Base-by-base conservation (phyloP, 1,140 invertebrate genomes). In the Heliconius himera region DNA sequence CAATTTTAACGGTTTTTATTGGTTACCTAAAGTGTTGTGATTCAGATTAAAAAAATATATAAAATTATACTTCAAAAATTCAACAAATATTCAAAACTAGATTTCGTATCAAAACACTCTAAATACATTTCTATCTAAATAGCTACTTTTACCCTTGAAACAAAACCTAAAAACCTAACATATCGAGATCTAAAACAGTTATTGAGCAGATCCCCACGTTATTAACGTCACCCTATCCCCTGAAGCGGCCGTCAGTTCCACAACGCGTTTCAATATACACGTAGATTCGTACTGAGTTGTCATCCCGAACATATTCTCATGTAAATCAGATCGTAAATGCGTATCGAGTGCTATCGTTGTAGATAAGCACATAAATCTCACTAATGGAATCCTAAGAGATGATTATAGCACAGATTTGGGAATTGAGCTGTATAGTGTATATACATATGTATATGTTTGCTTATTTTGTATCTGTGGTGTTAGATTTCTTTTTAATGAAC, bases 301-400 rank as follows among this genome's bases (percentile, higher is more conserved):
- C 82, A 82, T 79, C 79, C 75, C 79, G 76, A 80, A 85, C 83
- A 82, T 82, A 85, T 86, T 86, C 82, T 86, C 80, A 86, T 86
- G 83, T 79, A 82, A 76, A 84, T 84, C 77, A 66, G 71, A 73
- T 76, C 75, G 54, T 82, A 81, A 84, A 82, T 77, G 56, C 77
- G 76, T 77, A 78, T 78, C 41, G 78, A 76, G 74, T 66, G 60
- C 60, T 66, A 66, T 66, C 60, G 60, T 66, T 66, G 60, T 66
- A 66, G 60, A 66, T 66, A 66, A 66, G 60, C 60, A 66, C 60
- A 66, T 66, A 66, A 66, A 66, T 66, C 74, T 49, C 74, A 41
- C 74, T 76, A 76, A 76, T 76, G 74, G 74, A 76, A 76, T 66
- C 60, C 60, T 66, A 66, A 66, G 60, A 66, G 60, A 66, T 66